Base-by-base conservation (phyloP, 2,888 invertebrate species). In the Dorcus parallelipipedus region DNA sequence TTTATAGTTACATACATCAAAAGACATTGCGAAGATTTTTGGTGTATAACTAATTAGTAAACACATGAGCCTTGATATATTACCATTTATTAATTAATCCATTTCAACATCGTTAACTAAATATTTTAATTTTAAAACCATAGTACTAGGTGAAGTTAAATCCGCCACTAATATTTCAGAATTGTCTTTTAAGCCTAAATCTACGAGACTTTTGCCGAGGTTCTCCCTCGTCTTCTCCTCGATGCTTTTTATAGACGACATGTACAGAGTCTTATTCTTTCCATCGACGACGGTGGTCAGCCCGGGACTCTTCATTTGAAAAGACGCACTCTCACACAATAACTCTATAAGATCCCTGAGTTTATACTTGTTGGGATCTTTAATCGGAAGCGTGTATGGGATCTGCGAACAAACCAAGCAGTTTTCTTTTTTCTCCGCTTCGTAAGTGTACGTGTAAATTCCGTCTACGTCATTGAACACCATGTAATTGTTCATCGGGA, bases 401-500 rank as follows among this genome's bases (percentile, higher is more conserved):
- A 84, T 79, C 72, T 89, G 89, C 69, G 92, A 90, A 73, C 98
- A 99, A 0, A 91, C 94, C 50, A 96, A 79, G 75, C 99, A 99
- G 72, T 91, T 89, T 0, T 86, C 78, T 64, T 91, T 92, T 69
- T 84, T 90, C 73, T 97, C 97, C 0, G 96, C 93, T 76, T 91
- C 90, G 75, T 95, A 98, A 0, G 96, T 95, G 73, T 95, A 96
- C 0, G 95, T 93, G 74, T 97, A 98, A 39, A 98, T 91, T 0
- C 98, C 98, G 72, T 97, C 96, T 0, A 91, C 84, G 81, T 98
- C 94, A 74, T 96, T 97, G 71, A 99, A 90, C 58, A 97, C 94
- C 88, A 97, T 88, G 74, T 97, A 99, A 79, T 99, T 99, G 74
- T 95, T 91, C 79, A 99, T 84, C 40, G 90, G 89, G 1, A 88